phyloP scores from a whole-genome alignment of 2,797 vertebrate genomes.

The Molossus molossus region DNA sequence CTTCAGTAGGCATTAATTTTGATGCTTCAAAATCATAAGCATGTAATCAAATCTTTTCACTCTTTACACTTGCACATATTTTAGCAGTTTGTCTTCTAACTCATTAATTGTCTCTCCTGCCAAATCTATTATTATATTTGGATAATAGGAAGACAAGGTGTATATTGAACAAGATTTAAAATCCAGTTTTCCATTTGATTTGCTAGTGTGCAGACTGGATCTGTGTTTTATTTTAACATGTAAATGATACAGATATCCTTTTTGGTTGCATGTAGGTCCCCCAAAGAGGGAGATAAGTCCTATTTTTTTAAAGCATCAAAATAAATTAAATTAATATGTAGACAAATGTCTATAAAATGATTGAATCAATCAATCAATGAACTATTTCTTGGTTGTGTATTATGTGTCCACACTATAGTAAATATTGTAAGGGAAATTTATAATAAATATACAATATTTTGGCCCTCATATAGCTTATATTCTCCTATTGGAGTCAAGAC shows the following conservation, averaged over 20 bases:
- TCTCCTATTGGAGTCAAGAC: not conserved
- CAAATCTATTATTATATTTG: not conserved
- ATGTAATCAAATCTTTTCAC: not conserved
- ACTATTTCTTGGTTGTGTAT: not conserved
- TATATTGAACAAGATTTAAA: conserved; percentile 20
- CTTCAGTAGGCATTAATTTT: conserved; percentile 40
- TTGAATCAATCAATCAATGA: not conserved
- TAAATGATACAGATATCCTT: not conserved
- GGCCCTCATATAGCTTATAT: not conserved
- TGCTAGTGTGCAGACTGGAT: not conserved
- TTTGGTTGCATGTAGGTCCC: not conserved
- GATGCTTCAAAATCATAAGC: not conserved
- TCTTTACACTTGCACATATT: not conserved
- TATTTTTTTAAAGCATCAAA: not conserved
- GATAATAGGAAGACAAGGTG: not conserved
- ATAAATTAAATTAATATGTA: conserved; percentile 42
- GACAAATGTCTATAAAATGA: not conserved
- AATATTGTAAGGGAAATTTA: not conserved
- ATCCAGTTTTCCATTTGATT: conserved; percentile 35
- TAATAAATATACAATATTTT: conserved; percentile 29
- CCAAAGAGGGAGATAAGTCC: not conserved
- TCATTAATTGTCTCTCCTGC: not conserved
- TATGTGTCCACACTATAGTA: not conserved
- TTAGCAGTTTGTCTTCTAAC: conserved; percentile 60
- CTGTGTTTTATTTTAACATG: not conserved